Evolutionary conservation across 2,797 vertebrate species (phyloP).

Genomic region (Myotis myotis): DNA sequence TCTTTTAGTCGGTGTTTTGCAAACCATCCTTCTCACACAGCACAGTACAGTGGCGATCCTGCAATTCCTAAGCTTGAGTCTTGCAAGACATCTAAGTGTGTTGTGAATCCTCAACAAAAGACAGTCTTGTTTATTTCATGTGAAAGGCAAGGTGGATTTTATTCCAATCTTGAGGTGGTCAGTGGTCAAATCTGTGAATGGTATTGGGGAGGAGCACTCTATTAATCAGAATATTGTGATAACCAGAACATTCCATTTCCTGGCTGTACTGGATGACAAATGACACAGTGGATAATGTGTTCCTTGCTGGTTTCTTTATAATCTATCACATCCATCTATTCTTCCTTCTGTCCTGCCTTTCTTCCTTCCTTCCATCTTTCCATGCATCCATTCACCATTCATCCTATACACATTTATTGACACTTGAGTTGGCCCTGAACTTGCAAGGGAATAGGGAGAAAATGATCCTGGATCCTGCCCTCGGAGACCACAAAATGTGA

Average conservation of each 20-base stretch:
- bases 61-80: not conserved
- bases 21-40: not conserved
- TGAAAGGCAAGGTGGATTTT: constrained; percentile 38
- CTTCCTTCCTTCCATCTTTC: not conserved
- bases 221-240: constrained; percentile 9
- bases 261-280: not conserved
- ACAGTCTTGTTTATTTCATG: not conserved
- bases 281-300: not conserved
- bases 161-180: not conserved
- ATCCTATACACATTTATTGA: not conserved
- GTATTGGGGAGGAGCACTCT: not conserved
- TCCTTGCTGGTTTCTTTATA: constrained; percentile 1
- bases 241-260: not conserved
- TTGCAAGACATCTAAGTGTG: not conserved
- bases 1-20: not conserved
- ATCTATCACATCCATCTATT: not conserved
- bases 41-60: accelerated
- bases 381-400: not conserved
- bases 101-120: not conserved
- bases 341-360: not conserved
- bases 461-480: not conserved
- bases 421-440: not conserved
- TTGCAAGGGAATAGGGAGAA: not conserved
- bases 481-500: not conserved
- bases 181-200: not conserved